Conservation (phyloP, 2,888 invertebrate species). For the Galerucella calmariensis region DNA sequence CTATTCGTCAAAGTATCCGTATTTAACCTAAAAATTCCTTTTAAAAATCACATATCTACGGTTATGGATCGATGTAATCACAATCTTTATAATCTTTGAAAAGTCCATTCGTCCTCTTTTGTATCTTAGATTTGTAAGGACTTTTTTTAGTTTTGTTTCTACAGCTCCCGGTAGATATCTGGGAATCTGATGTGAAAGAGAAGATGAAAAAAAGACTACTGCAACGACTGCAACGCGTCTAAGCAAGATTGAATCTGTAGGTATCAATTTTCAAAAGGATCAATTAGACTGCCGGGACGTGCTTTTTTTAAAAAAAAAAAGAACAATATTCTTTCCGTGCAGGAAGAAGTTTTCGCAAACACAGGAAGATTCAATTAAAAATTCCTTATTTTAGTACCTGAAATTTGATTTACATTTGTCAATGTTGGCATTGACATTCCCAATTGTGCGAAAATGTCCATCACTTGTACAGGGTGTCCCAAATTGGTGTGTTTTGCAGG, state of each 20-base stretch:
- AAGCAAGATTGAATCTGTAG: slow-evolving; percentile 39
- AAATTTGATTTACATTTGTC: neutral
- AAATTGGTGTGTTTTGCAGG: too few relatives aligned
- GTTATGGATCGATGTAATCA: slow-evolving; percentile 48
- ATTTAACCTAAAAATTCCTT: neutral
- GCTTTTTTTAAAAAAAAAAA: neutral
- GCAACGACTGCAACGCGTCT: slow-evolving; percentile 11
- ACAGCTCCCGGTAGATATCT: slow-evolving; percentile 11
- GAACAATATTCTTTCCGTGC: neutral
- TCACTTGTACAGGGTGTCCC: too few relatives aligned
- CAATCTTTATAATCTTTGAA: slow-evolving; percentile 54
- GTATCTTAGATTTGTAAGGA: slow-evolving; percentile 35
- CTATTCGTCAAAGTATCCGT: too few relatives aligned
- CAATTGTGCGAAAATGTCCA: too few relatives aligned
- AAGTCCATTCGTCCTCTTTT: slow-evolving; percentile 44
- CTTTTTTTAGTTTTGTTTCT: slow-evolving; percentile 16
- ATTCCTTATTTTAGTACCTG: neutral
- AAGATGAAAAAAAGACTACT: slow-evolving; percentile 8
- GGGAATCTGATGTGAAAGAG: slow-evolving; percentile 1
- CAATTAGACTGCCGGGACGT: slow-evolving; percentile 22
- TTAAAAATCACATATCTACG: neutral
- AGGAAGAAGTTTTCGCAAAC: neutral
- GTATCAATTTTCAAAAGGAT: slow-evolving; percentile 46
- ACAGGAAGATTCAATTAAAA: neutral
- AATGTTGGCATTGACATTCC: too few relatives aligned